These are phyloP conservation scores for Centrocercus urophasianus DNA, from an alignment of 2,113 vertebrate genomes.

Conservation along the genomic window DNA sequence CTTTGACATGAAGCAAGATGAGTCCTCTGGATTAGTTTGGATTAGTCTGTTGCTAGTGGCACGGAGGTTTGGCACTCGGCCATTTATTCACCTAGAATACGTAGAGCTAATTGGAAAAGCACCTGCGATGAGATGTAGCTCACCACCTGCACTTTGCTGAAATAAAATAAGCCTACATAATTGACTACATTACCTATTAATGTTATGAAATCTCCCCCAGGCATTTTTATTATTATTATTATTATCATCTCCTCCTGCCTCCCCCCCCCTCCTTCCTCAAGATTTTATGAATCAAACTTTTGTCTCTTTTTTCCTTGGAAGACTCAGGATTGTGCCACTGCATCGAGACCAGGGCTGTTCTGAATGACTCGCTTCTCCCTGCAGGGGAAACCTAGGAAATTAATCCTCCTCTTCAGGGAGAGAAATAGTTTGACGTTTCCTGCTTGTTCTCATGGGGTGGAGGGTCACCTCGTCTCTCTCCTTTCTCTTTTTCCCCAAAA, in stretches of 20 bases:
- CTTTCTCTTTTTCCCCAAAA: background rate
- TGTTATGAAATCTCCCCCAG: constrained; percentile 67
- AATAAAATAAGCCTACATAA: constrained; percentile 69
- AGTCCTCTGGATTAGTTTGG: constrained; percentile 57
- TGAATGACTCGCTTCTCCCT: background rate
- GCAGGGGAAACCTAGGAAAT: background rate
- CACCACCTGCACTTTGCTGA: constrained; percentile 72
- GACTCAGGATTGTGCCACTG: background rate
- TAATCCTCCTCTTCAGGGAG: background rate
- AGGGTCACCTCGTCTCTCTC: fast-evolving
- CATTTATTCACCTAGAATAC: constrained; percentile 72
- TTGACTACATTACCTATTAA: constrained; percentile 65
- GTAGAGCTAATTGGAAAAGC: constrained; percentile 72
- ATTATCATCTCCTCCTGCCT: background rate
- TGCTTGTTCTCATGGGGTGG: background rate
- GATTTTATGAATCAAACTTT: constrained; percentile 44
- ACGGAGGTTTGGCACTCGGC: constrained; percentile 14
- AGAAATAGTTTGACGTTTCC: background rate
- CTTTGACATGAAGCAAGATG: constrained; percentile 57
- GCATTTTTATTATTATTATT: constrained; percentile 50
- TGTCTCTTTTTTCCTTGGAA: constrained; percentile 49
- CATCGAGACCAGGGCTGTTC: background rate
- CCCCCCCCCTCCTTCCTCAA: background rate
- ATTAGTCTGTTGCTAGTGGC: constrained; percentile 69
- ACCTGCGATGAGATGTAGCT: constrained; percentile 62